A percentile compares a stretch with the other conserved stretches of the same genome.
phyloP scores from a whole-genome alignment of 2,797 vertebrate species.

The Muscicapa comitata region DNA sequence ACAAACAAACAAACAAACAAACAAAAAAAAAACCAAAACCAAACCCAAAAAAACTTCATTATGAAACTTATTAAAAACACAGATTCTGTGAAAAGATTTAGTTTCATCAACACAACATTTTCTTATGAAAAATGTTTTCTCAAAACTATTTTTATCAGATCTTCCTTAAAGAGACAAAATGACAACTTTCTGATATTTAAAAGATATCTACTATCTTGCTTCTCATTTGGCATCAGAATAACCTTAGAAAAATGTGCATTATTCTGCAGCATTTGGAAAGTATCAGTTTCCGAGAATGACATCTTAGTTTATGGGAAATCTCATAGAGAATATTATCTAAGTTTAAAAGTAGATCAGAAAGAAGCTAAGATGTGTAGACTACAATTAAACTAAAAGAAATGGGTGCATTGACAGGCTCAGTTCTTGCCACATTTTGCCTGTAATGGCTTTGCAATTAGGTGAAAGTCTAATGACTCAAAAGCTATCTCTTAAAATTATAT shows the following conservation, averaged over 20 bases:
- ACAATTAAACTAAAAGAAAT: conserved; percentile 18
- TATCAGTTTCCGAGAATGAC: not conserved
- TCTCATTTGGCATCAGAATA: not conserved
- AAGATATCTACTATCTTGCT: not conserved
- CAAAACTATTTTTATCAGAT: not conserved
- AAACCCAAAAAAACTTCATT: not conserved
- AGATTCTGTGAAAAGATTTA: not conserved
- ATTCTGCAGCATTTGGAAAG: not conserved
- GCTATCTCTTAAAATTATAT: not conserved
- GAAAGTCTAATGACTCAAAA: conserved; percentile 23
- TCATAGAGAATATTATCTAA: not conserved
- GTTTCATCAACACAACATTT: not conserved
- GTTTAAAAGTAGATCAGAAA: conserved; percentile 27
- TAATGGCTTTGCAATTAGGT: conserved; percentile 37
- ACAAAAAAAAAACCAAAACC: no score
- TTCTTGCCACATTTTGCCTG: not conserved
- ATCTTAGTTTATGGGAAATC: conserved; percentile 25
- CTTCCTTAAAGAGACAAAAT: not conserved
- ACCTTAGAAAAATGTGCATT: not conserved
- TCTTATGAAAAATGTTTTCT: not conserved
- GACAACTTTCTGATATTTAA: not conserved
- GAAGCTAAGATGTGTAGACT: not conserved
- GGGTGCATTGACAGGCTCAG: not conserved
- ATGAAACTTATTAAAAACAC: not conserved
- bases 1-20: not conserved